Evolutionary conservation across 2,797 vertebrate species (phyloP), one percentile per base, ranked within the genome.

Genomic region (Brotula barbata): DNA sequence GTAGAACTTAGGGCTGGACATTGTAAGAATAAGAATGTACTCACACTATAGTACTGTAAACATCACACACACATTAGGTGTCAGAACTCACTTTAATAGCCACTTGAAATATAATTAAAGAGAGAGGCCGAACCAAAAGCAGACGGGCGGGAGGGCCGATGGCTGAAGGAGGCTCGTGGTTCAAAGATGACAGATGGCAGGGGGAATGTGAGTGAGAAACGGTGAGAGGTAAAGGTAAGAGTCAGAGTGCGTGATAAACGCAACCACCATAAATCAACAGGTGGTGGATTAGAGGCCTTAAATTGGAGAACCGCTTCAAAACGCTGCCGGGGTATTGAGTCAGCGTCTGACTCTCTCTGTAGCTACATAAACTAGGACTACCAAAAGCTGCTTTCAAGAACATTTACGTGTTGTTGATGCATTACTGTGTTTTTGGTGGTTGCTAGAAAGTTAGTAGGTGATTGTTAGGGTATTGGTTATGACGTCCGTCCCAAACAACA

Each of bases 261-360:
- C 61, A 33, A 61, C 36, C 22, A 23, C 10, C 19, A 13, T 63
- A 67, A 68, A 56, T 58, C 49, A 71, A 12, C 39, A 20, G 37
- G 25, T 40, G 33, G 16, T 52, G 31, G 22, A 64, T 58, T 43
- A 57, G 22, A 64, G 49, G 54, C 36, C 55, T 62, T 54, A 20
- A 41, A 15, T 25, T 12, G 16, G 11, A 20, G 22, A 45, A 22
- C 15, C 3, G 28, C 36, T 61, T 36, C 28, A 40, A 9, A 58
- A 40, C 41, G 8, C 28, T 19, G 20, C 17, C 15, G 25, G 23
- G 37, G n/a, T 34, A 43, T 37, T 58, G 49, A 67, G 28, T 56
- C 53, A 49, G 31, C 31, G 25, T 28, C 7, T 28, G 4, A 4
- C 7, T 28, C 25, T 7, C 3, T 4, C 25, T 28, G 7, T 28